phyloP scores from a whole-genome alignment of 2,113 vertebrate species.

The Eonycteris spelaea region DNA sequence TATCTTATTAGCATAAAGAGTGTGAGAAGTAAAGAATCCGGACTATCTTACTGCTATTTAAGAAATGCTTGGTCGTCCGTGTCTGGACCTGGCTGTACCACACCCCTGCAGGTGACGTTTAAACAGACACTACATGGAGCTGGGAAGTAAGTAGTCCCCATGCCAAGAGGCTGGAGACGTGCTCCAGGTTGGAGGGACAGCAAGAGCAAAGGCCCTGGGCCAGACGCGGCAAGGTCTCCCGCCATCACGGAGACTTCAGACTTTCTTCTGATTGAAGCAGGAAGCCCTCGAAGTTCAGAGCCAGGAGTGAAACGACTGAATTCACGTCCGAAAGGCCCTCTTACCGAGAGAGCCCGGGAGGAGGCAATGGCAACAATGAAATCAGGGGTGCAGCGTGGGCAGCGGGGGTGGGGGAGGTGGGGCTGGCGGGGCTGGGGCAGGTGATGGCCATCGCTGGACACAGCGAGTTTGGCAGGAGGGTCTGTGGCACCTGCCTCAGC shows the following conservation, averaged over 20 bases:
- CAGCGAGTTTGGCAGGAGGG: accelerated
- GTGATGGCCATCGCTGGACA: too few relatives aligned
- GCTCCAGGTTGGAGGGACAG: not conserved
- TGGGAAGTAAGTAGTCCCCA: not conserved
- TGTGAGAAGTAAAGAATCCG: not conserved
- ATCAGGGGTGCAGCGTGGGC: accelerated
- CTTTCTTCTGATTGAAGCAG: not conserved
- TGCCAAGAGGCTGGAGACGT: not conserved
- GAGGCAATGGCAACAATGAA: accelerated
- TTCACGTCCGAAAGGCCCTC: not conserved
- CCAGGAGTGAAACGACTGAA: not conserved
- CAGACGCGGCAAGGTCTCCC: not conserved
- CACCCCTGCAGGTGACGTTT: not conserved
- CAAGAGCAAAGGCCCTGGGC: not conserved
- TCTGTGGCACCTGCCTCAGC: too few relatives aligned
- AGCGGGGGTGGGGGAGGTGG: too few relatives aligned
- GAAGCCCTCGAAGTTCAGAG: not conserved
- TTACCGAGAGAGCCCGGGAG: not conserved
- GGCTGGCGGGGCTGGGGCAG: accelerated
- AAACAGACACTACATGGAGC: not conserved
- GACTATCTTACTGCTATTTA: not conserved
- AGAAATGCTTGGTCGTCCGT: not conserved
- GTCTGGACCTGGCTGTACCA: not conserved
- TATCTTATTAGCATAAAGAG: not conserved
- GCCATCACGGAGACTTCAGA: accelerated